Evolutionary conservation across 2,113 vertebrate genomes (phyloP), one percentile per base, ranked within the genome.

Genomic region (Ammospiza caudacuta): DNA sequence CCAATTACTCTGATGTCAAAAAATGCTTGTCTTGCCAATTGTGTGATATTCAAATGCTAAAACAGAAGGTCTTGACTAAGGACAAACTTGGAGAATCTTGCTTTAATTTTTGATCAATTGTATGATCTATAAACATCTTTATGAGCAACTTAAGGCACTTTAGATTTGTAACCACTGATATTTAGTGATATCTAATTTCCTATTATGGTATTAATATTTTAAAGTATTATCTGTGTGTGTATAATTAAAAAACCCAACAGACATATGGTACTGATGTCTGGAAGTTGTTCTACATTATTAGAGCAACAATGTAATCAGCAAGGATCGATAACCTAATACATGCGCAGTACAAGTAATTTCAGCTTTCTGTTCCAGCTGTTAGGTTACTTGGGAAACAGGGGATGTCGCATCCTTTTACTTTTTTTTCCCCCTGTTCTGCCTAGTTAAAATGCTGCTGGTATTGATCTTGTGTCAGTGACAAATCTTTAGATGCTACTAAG

Each of bases 301-400:
- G 22, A 77, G 3, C 1, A 6, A 39, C n/a, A 41, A 7, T 6
- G 27, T 43, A n/a, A 21, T 49, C 39, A 41, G 0, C 44, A 16
- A 31, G 22, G 9, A 75, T 9, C 28, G 59, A 35, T 46, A 41
- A 55, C 19, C 16, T 74, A 15, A 59, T 90, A 18, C 11, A 28
- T 0, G 0, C 39, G 7, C 49, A 69, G 23, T 69, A 27, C 16
- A 41, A 72, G 37, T 41, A 66, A 35, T 35, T 58, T 27, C 61
- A 47, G 15, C 12, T 89, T 80, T 63, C 27, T 75, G 0, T 76
- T 76, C 28, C n/a, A 69, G 17, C 29, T 64, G 16, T 54, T 29
- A 21, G 16, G 23, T 87, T 86, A 72, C 27, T 23, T 84, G 29
- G 61, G 29, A 64, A 83, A 18, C 24, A 37, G 54, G 9, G 35